Evolutionary conservation across 2,797 vertebrate genomes (phyloP), one percentile per base, ranked within the genome.

Genomic region (Tapirus indicus): DNA sequence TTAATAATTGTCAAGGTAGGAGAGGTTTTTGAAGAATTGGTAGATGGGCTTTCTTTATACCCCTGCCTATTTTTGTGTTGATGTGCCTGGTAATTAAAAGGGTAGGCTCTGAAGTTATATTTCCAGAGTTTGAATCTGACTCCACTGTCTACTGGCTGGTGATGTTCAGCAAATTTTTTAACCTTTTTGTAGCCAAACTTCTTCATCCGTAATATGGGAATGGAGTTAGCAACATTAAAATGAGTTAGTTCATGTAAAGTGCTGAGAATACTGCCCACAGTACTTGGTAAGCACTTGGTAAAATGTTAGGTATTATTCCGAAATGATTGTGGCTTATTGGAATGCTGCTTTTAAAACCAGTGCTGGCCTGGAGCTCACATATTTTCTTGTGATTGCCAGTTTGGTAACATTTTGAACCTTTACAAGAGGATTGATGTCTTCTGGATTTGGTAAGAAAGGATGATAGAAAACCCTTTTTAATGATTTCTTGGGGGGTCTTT

Each of bases 11-110:
- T 94, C 47, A 35, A 54, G 16, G 47, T 52, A 66, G 32, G 52
- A 82, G 32, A 64, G 32, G 60, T 78, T 94, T 91, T 88, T 92
- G 29, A 88, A 86, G 84, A 92, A 21, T 82, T 92, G 38, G 41
- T 78, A 44, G 12, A 9, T 80, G 74, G 23, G 20, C 54, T 68
- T 72, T 88, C 20, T 83, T 88, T 93, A 49, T 14, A 91, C 2
- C 29, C 38, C 38, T 79, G 62, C 38, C 54, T 74, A 1, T 71
- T 80, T 80, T 89, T 54, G 32, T 69, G 25, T 82, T 83, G 17
- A 5, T 58, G 25, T 8, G 8, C 38, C 66, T 88, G 23, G 29
- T 82, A 62, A 87, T 95, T 56, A 32, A n/a, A 74, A 79, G 20
- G 54, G 2, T 58, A 44, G 56, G 2, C 41, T 91, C 47, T 56